Evolutionary conservation across 2,113 vertebrate genomes (phyloP).

Genomic region (Orcinus orca): DNA sequence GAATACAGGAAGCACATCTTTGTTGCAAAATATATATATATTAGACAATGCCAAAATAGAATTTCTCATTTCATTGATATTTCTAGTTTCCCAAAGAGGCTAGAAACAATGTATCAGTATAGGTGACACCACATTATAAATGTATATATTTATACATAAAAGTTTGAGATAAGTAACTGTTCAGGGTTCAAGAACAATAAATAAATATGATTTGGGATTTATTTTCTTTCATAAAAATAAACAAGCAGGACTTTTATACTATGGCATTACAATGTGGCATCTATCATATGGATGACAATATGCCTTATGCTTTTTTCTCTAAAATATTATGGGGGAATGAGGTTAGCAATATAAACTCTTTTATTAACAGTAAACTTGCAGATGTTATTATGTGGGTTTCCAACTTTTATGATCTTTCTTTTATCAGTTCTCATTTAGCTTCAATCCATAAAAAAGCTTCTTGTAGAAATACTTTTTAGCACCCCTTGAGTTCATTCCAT

Average conservation of each 20-base stretch:
- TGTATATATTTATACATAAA: background rate
- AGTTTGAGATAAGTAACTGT: background rate
- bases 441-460: conserved; percentile 11
- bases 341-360: background rate
- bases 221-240: background rate
- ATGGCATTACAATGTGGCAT: background rate
- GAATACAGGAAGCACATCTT: background rate
- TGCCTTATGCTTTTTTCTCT: background rate
- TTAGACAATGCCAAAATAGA: background rate
- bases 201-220: background rate
- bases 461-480: background rate
- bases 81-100: background rate
- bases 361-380: conserved; percentile 35
- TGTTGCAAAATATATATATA: background rate
- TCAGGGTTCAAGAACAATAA: background rate
- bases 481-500: conserved; percentile 51
- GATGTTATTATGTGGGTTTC: background rate
- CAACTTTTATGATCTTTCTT: conserved; percentile 45
- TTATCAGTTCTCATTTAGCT: conserved; percentile 42
- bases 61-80: background rate
- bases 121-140: background rate
- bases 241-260: background rate
- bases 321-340: background rate
- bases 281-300: background rate
- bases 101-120: background rate